Percentiles rank a stretch among this genome's conserved stretches.
These are phyloP conservation scores for Apis laboriosa DNA, from an alignment of 1,140 invertebrate genomes.

Conservation along the genomic window DNA sequence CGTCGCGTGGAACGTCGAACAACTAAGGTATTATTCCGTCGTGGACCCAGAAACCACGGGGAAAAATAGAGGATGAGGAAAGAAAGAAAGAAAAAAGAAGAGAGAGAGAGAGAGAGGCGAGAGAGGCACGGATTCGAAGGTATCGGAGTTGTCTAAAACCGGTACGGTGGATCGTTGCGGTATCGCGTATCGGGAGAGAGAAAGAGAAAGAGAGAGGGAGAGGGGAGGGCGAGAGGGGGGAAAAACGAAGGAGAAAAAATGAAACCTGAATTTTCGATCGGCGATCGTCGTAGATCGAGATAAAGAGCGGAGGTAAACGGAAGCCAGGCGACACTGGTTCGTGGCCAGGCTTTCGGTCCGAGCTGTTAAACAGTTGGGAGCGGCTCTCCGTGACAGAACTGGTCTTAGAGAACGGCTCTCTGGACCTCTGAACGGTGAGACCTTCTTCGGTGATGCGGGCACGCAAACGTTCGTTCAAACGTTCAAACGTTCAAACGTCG, in stretches of 20 bases:
- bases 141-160: constrained; percentile 49
- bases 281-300: constrained; percentile 63
- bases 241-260: constrained; percentile 35
- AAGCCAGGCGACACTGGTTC: constrained; percentile 61
- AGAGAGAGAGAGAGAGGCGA: neutral
- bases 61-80: constrained; percentile 8
- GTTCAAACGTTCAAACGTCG: neutral
- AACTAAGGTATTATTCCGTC: constrained; percentile 42
- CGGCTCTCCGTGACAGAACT: constrained; percentile 70
- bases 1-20: constrained; percentile 25
- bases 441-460: constrained; percentile 21
- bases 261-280: constrained; percentile 55
- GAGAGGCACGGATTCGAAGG: constrained; percentile 37
- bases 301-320: constrained; percentile 60
- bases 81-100: too few species aligned
- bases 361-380: constrained; percentile 69
- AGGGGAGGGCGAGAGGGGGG: neutral
- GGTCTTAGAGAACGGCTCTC: constrained; percentile 53
- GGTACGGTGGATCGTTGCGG: constrained; percentile 33
- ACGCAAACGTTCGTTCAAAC: too few species aligned
- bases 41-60: constrained; percentile 20
- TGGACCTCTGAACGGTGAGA: constrained; percentile 21
- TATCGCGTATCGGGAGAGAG: constrained; percentile 30
- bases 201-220: too few species aligned
- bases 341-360: constrained; percentile 59